These are phyloP conservation scores for Tonatia bakeri DNA, from an alignment of 2,113 vertebrate genomes.

Conservation along the genomic window DNA sequence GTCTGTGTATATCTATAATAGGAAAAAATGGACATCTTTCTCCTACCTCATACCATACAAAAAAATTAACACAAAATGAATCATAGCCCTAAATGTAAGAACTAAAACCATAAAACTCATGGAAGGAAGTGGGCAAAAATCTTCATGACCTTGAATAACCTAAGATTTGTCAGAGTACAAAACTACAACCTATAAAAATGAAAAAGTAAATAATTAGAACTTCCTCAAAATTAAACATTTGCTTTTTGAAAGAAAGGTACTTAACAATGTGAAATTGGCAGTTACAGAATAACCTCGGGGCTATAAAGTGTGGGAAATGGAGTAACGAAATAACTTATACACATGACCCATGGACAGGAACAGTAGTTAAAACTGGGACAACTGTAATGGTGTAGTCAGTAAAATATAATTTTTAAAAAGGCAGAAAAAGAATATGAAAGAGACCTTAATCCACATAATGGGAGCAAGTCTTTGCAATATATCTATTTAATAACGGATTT, in stretches of 20 bases:
- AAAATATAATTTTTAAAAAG: no score
- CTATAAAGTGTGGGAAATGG: no score
- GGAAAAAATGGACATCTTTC: background rate
- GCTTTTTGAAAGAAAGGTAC: background rate
- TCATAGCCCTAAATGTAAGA: background rate
- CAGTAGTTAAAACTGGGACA: no score
- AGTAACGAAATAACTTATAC: no score
- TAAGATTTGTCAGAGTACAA: background rate
- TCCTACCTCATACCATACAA: background rate
- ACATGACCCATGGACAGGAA: no score
- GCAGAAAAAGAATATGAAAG: background rate
- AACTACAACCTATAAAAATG: background rate
- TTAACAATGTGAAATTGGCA: background rate
- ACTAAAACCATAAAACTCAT: background rate
- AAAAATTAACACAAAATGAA: background rate
- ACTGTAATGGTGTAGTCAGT: no score
- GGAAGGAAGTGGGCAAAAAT: background rate
- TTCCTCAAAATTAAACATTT: constrained; percentile 21
- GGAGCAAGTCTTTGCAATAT: background rate
- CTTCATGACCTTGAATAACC: background rate
- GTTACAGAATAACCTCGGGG: no score
- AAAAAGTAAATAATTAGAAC: background rate
- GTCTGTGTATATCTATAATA: background rate
- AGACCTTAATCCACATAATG: background rate
- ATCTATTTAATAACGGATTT: background rate